Conservation (phyloP, 2,797 vertebrate genomes). For the Bucorvus abyssinicus region DNA sequence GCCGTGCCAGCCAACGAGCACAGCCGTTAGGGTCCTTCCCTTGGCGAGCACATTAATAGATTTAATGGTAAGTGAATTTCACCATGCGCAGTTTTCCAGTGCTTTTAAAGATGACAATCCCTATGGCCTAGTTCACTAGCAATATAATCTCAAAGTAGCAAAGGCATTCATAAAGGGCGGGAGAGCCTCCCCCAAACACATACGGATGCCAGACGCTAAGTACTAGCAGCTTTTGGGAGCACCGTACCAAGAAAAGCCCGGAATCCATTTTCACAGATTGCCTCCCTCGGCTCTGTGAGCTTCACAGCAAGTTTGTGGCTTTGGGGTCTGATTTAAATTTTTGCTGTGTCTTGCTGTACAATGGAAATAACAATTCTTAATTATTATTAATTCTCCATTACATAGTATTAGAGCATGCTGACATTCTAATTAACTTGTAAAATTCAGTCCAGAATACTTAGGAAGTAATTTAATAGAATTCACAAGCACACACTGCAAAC, state of each 20-base stretch:
- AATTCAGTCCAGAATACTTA: neutral
- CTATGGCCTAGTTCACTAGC: neutral
- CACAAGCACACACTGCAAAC: neutral
- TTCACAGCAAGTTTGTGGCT: neutral
- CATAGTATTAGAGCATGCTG: neutral
- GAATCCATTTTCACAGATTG: neutral
- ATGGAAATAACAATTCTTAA: neutral
- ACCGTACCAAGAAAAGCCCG: neutral
- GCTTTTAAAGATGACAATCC: neutral
- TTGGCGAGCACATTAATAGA: neutral
- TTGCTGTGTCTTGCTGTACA: neutral
- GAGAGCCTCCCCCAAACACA: neutral
- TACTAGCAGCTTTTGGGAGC: neutral
- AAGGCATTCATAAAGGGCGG: neutral
- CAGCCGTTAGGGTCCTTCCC: neutral
- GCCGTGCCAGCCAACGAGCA: accelerated
- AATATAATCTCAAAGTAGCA: neutral
- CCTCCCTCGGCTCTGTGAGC: neutral
- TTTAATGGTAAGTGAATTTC: neutral
- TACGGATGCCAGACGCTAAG: neutral
- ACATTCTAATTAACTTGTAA: constrained; percentile 11
- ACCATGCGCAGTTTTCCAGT: neutral
- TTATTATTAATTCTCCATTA: constrained; percentile 7
- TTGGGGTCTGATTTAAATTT: neutral
- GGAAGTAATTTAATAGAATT: neutral